phyloP scores from a whole-genome alignment of 2,113 vertebrate genomes.

The Hydrochoerus hydrochaeris region DNA sequence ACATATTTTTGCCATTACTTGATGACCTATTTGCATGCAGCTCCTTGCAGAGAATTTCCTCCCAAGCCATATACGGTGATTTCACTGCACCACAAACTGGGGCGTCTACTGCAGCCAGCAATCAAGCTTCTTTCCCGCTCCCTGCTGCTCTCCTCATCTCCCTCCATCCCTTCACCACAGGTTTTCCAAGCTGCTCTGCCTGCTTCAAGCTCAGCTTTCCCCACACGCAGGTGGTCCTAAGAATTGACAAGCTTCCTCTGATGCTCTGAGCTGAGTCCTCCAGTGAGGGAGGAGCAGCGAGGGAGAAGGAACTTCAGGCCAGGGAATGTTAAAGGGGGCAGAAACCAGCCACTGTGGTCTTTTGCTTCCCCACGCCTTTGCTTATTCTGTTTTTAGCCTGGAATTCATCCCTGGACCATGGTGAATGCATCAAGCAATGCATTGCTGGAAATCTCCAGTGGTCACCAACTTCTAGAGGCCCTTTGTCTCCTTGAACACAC shows the following conservation, averaged over 20 bases:
- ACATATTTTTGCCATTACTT: slow-evolving; percentile 78
- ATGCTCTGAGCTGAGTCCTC: background rate
- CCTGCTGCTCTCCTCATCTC: background rate
- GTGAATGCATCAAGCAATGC: background rate
- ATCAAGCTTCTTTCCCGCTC: slow-evolving; percentile 2
- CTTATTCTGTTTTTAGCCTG: background rate
- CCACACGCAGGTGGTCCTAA: background rate
- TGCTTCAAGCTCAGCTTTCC: background rate
- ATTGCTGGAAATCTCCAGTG: background rate
- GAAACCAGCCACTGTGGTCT: background rate
- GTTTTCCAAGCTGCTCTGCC: background rate
- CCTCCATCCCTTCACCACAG: background rate
- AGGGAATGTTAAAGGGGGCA: background rate
- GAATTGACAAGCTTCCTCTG: background rate
- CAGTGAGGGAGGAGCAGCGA: background rate
- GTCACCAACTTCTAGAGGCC: background rate
- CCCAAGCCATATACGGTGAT: slow-evolving; percentile 69
- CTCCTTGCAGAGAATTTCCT: slow-evolving; percentile 70
- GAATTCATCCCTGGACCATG: background rate
- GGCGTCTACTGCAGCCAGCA: slow-evolving; percentile 30
- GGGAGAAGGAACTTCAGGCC: background rate
- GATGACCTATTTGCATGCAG: slow-evolving; percentile 79
- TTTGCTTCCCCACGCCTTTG: background rate
- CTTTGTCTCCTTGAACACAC: background rate
- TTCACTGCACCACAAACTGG: slow-evolving; percentile 72